Percentiles rank a stretch among this genome's conserved stretches.
These are phyloP conservation scores for Channallabes apus DNA, from an alignment of 2,797 vertebrate genomes.

Conservation along the genomic window DNA sequence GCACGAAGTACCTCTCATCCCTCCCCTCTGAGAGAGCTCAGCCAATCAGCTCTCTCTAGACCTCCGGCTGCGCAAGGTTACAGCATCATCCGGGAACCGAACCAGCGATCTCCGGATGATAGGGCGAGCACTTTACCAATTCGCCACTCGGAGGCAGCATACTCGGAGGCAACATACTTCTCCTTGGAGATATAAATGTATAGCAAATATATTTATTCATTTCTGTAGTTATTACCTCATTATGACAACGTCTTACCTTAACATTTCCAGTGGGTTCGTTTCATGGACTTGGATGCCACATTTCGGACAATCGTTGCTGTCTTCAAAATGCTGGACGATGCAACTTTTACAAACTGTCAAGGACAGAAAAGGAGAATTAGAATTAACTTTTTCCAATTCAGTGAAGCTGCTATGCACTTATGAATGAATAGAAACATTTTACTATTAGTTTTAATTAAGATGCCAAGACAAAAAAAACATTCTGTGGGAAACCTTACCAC, in stretches of 20 bases:
- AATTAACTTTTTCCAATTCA: not conserved
- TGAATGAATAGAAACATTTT: not conserved
- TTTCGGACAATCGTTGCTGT: conserved; percentile 96
- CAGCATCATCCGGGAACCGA: too few relatives aligned
- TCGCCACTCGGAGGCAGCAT: too few relatives aligned
- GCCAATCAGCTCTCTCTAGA: too few relatives aligned
- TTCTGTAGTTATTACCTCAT: not conserved
- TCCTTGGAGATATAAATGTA: not conserved
- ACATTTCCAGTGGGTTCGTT: conserved; percentile 98
- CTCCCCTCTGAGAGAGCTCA: too few relatives aligned
- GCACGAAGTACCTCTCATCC: too few relatives aligned
- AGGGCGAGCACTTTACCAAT: too few relatives aligned
- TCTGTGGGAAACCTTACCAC: conserved; percentile 1
- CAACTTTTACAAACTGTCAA: conserved; percentile 95
- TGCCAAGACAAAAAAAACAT: not conserved
- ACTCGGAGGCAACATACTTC: too few relatives aligned
- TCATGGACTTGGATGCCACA: conserved; percentile 99
- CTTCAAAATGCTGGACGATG: conserved; percentile 99
- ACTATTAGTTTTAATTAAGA: not conserved
- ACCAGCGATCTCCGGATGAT: too few relatives aligned
- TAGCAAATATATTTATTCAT: not conserved
- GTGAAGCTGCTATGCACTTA: not conserved
- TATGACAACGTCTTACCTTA: conserved; percentile 77
- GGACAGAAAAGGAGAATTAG: not conserved
- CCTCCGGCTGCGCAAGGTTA: too few relatives aligned